Base-by-base conservation (phyloP, 2,113 vertebrate genomes). In the Anoura caudifer region DNA sequence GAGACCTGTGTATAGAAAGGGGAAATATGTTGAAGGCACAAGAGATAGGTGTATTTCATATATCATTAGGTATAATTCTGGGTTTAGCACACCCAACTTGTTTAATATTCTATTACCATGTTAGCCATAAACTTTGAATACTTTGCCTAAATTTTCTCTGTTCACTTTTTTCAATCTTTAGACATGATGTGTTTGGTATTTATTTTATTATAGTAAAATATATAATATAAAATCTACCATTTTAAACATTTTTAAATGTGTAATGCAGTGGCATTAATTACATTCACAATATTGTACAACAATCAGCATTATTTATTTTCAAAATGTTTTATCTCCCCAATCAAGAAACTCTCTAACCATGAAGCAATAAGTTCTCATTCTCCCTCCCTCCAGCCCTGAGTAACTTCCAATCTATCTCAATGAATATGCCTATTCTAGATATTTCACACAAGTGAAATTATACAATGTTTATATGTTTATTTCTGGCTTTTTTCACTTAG, bases 91-190 rank as follows among this genome's bases (percentile, higher is more conserved):
- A 87, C 7, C 50, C 20, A 91, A 14, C 15, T 93, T 76, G 41
- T 81, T 86, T 52, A 95, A 81, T 80, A 14, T 41, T 50, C 43
- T 77, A 15, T 19, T 65, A 52, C 43, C 43, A 4, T 19, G 33
- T 61, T 95, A 82, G 24, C 38, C 47, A 31, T 59, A 59, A 72
- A 83, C 69, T 69, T 94, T 36, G 89, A 75, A 69, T 33, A 70
- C 2, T 52, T 90, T 59, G 52, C 26, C 45, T 86, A 87, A 59
- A 84, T 75, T 87, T 75, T 95, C 11, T 14, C 26, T 95, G 8
- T 59, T 86, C 24, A 79, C 15, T 75, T 88, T 87, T 84, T 91
- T 75, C 33, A 81, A 38, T 72, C 91, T 67, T 73, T 88, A 94
- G 41, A 83, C 12, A 70, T 77, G 10, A 50, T 56, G 45, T 92